Conservation (phyloP, 2,113 vertebrate genomes). For the Madoqua kirkii region DNA sequence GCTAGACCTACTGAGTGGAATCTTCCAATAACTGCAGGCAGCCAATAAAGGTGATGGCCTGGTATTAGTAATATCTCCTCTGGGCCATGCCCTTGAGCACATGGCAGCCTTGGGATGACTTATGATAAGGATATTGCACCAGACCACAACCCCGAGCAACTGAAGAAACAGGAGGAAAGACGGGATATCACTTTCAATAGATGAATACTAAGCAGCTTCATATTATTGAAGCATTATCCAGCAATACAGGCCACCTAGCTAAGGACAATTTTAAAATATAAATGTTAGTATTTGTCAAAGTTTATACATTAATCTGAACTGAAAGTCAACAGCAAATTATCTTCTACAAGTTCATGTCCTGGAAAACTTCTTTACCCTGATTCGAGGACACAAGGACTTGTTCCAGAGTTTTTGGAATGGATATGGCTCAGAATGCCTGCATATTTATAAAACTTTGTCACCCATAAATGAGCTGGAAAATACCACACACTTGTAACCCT, state of each 20-base stretch:
- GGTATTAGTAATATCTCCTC: neutral
- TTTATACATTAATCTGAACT: neutral
- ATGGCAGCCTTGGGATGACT: neutral
- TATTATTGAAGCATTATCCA: neutral
- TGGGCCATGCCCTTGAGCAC: neutral
- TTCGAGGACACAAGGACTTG: neutral
- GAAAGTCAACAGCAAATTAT: conserved; percentile 29
- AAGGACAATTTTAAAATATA: conserved; percentile 14
- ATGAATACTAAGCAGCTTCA: neutral
- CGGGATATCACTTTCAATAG: neutral
- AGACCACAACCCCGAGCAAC: neutral
- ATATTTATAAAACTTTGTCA: neutral
- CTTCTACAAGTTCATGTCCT: neutral
- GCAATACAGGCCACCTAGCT: neutral
- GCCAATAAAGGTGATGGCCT: neutral
- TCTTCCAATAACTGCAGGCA: neutral
- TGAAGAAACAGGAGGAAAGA: neutral
- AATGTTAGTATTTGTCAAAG: neutral
- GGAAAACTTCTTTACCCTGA: neutral
- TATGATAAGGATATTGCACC: neutral
- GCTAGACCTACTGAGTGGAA: neutral
- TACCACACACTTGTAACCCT: neutral
- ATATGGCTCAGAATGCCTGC: neutral
- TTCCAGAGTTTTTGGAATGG: neutral
- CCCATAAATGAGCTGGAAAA: neutral